Evolutionary conservation across 1,140 invertebrate genomes (phyloP).

Genomic region (Cheumatopsyche charites): DNA sequence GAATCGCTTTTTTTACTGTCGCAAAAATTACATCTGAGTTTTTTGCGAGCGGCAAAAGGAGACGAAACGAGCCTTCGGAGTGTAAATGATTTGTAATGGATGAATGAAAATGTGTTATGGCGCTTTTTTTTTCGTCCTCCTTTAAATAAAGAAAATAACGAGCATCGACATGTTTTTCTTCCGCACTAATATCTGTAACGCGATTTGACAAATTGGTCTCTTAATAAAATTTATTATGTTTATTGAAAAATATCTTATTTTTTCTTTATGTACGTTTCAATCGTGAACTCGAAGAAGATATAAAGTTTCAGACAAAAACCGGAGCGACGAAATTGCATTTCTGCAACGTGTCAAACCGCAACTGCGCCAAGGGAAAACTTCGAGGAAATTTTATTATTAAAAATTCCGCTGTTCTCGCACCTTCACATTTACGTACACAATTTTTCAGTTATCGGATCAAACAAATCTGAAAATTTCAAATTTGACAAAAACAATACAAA

Average conservation of each 20-base stretch:
- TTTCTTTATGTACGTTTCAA: background rate
- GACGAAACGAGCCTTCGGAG: background rate
- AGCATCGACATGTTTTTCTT: too few species aligned
- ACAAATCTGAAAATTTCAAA: too few species aligned
- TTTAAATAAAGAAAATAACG: too few species aligned
- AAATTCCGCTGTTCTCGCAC: background rate
- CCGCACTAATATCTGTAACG: too few species aligned
- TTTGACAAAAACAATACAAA: too few species aligned
- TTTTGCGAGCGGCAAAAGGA: background rate
- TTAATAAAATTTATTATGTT: too few species aligned
- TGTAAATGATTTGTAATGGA: slow-evolving; percentile 17
- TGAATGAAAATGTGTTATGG: background rate
- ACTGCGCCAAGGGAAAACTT: slow-evolving; percentile 2
- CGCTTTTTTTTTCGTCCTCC: background rate
- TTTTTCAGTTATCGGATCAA: too few species aligned
- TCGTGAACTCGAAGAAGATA: slow-evolving; percentile 2
- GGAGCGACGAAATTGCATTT: slow-evolving; percentile 16
- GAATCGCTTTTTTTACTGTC: slow-evolving; percentile 17
- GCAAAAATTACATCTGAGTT: slow-evolving; percentile 4
- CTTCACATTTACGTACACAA: too few species aligned
- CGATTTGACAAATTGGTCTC: too few species aligned
- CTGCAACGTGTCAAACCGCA: slow-evolving; percentile 11
- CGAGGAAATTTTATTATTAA: slow-evolving; percentile 23
- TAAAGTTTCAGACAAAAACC: background rate
- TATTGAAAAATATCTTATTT: too few species aligned